phyloP scores from a whole-genome alignment of 2,888 invertebrate genomes.

The Eustalomyia histrio region DNA sequence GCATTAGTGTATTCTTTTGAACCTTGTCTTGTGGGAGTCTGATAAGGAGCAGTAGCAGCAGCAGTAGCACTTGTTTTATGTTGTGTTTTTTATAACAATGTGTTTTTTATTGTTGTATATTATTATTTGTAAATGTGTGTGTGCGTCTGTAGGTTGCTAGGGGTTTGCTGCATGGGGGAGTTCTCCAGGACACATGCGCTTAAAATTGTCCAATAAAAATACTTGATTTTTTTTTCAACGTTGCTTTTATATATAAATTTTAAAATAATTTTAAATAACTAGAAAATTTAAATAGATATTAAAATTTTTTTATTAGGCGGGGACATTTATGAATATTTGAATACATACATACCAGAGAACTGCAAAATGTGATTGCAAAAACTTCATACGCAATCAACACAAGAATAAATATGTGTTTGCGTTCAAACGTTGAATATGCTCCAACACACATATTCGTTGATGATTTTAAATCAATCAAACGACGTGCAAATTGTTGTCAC shows the following conservation, averaged over 20 bases:
- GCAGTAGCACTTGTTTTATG: constrained; percentile 42
- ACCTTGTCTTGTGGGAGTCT: constrained; percentile 51
- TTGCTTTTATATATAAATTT: constrained; percentile 59
- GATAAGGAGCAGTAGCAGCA: constrained; percentile 49
- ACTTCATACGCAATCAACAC: too few relatives aligned
- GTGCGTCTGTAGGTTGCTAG: constrained; percentile 10
- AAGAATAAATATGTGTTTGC: too few relatives aligned
- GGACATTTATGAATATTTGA: background rate
- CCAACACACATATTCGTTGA: too few relatives aligned
- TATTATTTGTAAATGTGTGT: constrained; percentile 31
- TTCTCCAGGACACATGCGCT: constrained; percentile 64
- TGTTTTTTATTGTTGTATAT: constrained; percentile 57
- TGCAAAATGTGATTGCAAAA: too few relatives aligned
- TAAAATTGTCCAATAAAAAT: constrained; percentile 64
- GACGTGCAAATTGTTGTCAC: too few relatives aligned
- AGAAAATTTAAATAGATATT: constrained; percentile 46
- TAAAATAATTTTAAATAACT: constrained; percentile 54
- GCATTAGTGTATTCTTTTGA: constrained; percentile 3
- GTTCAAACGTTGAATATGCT: too few relatives aligned
- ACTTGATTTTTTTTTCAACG: constrained; percentile 48
- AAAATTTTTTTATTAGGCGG: background rate
- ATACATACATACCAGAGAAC: too few relatives aligned
- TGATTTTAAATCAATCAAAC: too few relatives aligned
- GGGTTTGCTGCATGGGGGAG: constrained; percentile 52
- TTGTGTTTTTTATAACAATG: constrained; percentile 53